Evolutionary conservation across 1,140 invertebrate species (phyloP), one percentile per base, ranked within the genome.

Genomic region (Atta cephalotes): DNA sequence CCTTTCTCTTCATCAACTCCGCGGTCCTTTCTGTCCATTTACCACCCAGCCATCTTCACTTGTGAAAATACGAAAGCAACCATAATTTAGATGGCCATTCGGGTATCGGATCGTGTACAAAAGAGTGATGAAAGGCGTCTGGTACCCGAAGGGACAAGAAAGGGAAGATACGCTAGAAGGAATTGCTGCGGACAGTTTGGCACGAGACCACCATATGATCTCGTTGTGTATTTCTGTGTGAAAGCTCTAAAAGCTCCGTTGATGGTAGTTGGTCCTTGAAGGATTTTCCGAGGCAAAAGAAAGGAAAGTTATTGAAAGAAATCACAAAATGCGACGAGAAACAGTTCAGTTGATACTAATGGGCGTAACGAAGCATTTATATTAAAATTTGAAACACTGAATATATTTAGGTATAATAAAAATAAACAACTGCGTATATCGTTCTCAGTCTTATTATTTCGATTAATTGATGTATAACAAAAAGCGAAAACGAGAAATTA

Each of bases 151-250:
- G 51, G 12, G 35, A 28, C 28, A 53, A 62, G 63, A 88, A 87
- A 68, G 49, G 63, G 51, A 49, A 45, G 58, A 60, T 70, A 39
- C 18, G 49, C 51, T 16, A 16, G 10, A 39, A 53, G 45, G 39
- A 62, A 80, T 71, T 87, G 63, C 65, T 51, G 21, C 77, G 70
- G 51, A 82, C 88, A 82, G 85, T 89, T 89, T 89, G 88, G 77
- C 58, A n/a, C 60, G 71, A 84, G 28, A 89, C 70, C 71, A 72
- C 82, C 87, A 79, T 76, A 71, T 86, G 70, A 74, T 85, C 56
- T 71, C 63, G 77, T 89, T 87, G 86, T 86, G 71, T 74, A 89
- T 85, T 76, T n/a, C 71, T 25, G 31, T 68, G 35, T 68, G 35
- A 35, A 84, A 63, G 35, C 35, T 60, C 35, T 90, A 72, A 90